Evolutionary conservation across 2,888 invertebrate genomes (phyloP).

Genomic region (Apodemia hepburni): DNA sequence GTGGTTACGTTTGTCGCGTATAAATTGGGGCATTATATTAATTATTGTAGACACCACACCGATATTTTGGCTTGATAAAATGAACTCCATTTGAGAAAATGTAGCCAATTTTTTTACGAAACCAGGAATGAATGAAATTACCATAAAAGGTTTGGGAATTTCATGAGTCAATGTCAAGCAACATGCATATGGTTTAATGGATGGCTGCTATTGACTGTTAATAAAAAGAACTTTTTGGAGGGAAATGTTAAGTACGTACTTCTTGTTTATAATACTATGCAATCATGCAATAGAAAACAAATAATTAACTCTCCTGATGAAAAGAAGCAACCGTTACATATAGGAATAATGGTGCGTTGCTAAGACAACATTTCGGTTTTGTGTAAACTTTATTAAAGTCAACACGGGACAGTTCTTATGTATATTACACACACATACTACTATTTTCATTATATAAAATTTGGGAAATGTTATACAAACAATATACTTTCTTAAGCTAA

Average conservation of each 20-base stretch:
- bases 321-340: neutral
- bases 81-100: constrained; percentile 5
- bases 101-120: neutral
- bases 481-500: too few relatives aligned
- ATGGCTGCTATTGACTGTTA: neutral
- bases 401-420: too few relatives aligned
- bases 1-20: constrained; percentile 49
- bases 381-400: too few relatives aligned
- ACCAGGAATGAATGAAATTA: neutral
- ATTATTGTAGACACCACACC: constrained; percentile 32
- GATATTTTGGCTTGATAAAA: constrained; percentile 2
- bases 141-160: neutral
- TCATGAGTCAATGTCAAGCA: neutral
- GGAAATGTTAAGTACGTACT: neutral
- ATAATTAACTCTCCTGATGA: neutral
- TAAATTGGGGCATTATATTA: constrained; percentile 74
- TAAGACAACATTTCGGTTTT: too few relatives aligned
- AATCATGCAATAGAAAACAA: neutral
- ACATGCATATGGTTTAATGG: neutral
- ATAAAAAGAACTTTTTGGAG: neutral
- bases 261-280: neutral
- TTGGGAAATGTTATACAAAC: too few relatives aligned
- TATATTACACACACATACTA: too few relatives aligned
- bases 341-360: too few relatives aligned
- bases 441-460: too few relatives aligned